Evolutionary conservation across 2,113 vertebrate species (phyloP).

Genomic region (Fregata magnificens): DNA sequence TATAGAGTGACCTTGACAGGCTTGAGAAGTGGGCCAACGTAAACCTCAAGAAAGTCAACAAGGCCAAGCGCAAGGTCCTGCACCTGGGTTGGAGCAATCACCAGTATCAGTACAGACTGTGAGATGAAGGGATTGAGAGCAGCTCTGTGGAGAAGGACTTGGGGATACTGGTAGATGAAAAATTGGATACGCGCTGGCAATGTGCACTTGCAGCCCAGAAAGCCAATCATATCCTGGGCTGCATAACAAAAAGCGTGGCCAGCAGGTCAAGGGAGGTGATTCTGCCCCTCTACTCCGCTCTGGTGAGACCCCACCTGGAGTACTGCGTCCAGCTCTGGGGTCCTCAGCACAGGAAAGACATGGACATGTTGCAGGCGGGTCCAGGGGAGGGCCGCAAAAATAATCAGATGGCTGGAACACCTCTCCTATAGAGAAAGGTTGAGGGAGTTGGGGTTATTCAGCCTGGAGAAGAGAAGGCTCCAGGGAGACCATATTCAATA

Average conservation of each 20-base stretch:
- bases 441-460: background rate
- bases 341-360: background rate
- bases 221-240: rapidly evolving
- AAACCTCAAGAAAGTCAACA: background rate
- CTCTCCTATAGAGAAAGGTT: background rate
- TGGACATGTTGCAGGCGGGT: rapidly evolving
- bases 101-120: background rate
- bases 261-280: background rate
- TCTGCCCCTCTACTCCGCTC: rapidly evolving
- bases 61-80: background rate
- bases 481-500: background rate
- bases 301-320: rapidly evolving
- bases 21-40: background rate
- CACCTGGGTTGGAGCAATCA: background rate
- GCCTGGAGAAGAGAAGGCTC: background rate
- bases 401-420: background rate
- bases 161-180: background rate
- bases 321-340: rapidly evolving
- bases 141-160: background rate
- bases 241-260: rapidly evolving
- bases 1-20: background rate
- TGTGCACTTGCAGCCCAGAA: background rate
- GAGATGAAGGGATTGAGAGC: background rate
- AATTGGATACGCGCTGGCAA: background rate
- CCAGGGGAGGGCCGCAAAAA: background rate